Percentiles rank a stretch among this genome's conserved stretches.
phyloP scores from a whole-genome alignment of 2,888 invertebrate genomes.

The Ennomos erosarius region DNA sequence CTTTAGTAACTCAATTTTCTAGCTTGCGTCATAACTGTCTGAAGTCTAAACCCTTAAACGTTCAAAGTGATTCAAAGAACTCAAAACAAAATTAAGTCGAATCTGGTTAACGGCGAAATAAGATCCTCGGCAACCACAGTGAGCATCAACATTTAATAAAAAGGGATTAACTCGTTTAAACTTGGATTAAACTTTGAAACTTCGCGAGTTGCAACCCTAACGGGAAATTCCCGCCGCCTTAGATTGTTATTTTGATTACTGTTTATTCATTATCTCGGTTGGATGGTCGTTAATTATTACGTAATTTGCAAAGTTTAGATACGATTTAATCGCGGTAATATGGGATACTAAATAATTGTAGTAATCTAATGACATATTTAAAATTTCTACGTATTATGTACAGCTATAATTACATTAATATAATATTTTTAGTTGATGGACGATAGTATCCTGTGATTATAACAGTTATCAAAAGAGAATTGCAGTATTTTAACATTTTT shows the following conservation, averaged over 20 bases:
- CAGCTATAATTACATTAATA: too few species aligned
- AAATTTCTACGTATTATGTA: too few species aligned
- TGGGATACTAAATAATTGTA: not conserved
- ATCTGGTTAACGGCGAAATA: slow-evolving; percentile 61
- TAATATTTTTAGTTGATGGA: too few species aligned
- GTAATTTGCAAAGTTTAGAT: slow-evolving; percentile 27
- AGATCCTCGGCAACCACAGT: slow-evolving; percentile 60
- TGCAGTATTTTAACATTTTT: too few species aligned
- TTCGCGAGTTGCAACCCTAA: slow-evolving; percentile 55
- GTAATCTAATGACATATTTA: too few species aligned
- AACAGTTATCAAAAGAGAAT: too few species aligned
- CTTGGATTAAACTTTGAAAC: slow-evolving; percentile 73
- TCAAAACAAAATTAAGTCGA: slow-evolving; percentile 47
- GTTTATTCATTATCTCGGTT: slow-evolving; percentile 53
- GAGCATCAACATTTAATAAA: slow-evolving; percentile 81
- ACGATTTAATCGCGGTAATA: slow-evolving; percentile 11
- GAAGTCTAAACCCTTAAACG: slow-evolving; percentile 4
- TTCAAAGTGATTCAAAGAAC: slow-evolving; percentile 32
- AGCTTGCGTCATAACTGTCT: too few species aligned
- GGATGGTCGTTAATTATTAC: slow-evolving; percentile 44
- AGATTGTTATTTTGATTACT: slow-evolving; percentile 58
- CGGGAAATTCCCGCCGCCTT: slow-evolving; percentile 49
- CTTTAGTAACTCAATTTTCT: too few species aligned
- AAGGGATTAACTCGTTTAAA: slow-evolving; percentile 80
- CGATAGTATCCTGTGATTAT: too few species aligned